Percentiles rank a stretch among this genome's conserved stretches.
These are phyloP conservation scores for Apantesis nais DNA, from an alignment of 2,888 invertebrate species.

Conservation along the genomic window DNA sequence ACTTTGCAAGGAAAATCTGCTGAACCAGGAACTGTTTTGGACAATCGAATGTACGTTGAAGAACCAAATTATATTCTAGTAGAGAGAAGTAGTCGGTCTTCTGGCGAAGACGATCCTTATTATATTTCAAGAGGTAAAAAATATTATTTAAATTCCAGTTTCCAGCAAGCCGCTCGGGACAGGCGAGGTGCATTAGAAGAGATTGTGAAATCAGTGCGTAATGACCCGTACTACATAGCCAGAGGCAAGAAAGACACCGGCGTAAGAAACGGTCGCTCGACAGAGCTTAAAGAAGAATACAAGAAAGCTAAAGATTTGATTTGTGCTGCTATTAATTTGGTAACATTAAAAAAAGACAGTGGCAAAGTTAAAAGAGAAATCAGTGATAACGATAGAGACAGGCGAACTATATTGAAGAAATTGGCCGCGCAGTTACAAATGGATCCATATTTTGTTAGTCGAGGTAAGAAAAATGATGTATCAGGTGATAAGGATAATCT, in stretches of 20 bases:
- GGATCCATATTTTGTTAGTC: slow-evolving; percentile 78
- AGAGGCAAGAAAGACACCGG: slow-evolving; percentile 77
- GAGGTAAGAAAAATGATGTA: slow-evolving; percentile 71
- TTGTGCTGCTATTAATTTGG: slow-evolving; percentile 69
- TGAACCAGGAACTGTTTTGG: slow-evolving; percentile 64
- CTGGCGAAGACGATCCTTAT: slow-evolving; percentile 74
- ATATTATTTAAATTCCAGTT: slow-evolving; percentile 54
- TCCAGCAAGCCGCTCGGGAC: slow-evolving; percentile 63
- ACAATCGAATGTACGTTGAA: slow-evolving; percentile 80
- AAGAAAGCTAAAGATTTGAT: slow-evolving; percentile 70
- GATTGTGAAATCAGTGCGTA: slow-evolving; percentile 77
- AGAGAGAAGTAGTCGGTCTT: slow-evolving; percentile 75
- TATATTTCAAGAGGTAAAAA: slow-evolving; percentile 76
- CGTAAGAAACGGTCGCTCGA: slow-evolving; percentile 49
- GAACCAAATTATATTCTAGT: slow-evolving; percentile 84
- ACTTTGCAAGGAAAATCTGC: slow-evolving; percentile 39
- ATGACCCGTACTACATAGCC: slow-evolving; percentile 82
- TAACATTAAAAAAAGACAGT: slow-evolving; percentile 52
- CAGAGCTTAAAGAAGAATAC: slow-evolving; percentile 48
- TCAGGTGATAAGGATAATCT: slow-evolving; percentile 51
- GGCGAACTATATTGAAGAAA: slow-evolving; percentile 74
- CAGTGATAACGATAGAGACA: slow-evolving; percentile 69
- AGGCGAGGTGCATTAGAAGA: slow-evolving; percentile 77
- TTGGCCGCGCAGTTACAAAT: slow-evolving; percentile 74
- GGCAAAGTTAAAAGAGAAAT: slow-evolving; percentile 67